Evolutionary conservation across 2,888 invertebrate genomes (phyloP).

Genomic region (Drosophila peninsularis): DNA sequence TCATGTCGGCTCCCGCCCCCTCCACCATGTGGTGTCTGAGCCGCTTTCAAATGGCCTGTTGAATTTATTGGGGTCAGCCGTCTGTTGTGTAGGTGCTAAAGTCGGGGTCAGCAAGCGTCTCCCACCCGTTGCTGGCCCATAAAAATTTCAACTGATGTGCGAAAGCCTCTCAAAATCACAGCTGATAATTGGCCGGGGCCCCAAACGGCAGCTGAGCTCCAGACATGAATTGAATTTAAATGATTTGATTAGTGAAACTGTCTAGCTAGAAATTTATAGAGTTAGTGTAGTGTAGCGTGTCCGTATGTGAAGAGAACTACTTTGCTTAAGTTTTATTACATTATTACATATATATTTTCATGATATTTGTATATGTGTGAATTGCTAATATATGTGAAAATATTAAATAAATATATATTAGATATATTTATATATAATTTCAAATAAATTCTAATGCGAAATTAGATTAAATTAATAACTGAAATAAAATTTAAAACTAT

Average conservation of each 20-base stretch:
- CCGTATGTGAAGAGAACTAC: not conserved
- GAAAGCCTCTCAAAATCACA: constrained; percentile 51
- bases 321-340: not conserved
- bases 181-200: constrained; percentile 66
- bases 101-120: constrained; percentile 14
- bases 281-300: not conserved
- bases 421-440: too few species aligned
- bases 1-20: too few species aligned
- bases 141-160: constrained; percentile 42
- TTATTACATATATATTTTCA: not conserved
- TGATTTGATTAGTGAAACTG: constrained; percentile 48
- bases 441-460: too few species aligned
- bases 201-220: constrained; percentile 54
- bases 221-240: constrained; percentile 61
- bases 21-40: constrained; percentile 9
- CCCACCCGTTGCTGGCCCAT: constrained; percentile 18
- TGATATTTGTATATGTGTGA: not conserved
- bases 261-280: not conserved
- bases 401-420: too few species aligned
- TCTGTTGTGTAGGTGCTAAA: constrained; percentile 39
- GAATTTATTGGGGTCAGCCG: constrained; percentile 68
- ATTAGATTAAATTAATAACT: too few species aligned
- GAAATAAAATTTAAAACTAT: too few species aligned
- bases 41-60: constrained; percentile 40
- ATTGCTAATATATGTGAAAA: too few species aligned